A percentile compares a stretch with the other conserved stretches of the same genome.
Evolutionary conservation across 2,797 vertebrate species (phyloP).

Genomic region (Petrocephalus schoutedeni): DNA sequence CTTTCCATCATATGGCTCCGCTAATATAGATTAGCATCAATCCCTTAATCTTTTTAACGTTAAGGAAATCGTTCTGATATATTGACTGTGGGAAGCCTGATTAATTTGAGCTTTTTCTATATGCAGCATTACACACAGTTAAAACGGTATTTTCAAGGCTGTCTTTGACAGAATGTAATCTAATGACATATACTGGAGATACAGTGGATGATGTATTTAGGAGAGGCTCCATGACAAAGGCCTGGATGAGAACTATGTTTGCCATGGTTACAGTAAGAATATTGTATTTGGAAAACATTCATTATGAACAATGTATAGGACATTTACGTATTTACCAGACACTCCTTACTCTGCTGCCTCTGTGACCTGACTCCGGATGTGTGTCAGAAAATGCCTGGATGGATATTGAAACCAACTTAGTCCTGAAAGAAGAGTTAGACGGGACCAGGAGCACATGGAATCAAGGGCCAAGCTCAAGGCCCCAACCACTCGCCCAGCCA

Average conservation of each 20-base stretch:
- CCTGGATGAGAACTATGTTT: background rate
- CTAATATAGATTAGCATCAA: background rate
- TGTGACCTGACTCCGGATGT: too few relatives aligned
- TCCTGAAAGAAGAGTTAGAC: background rate
- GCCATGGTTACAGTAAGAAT: background rate
- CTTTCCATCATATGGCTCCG: background rate
- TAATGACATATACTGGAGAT: background rate
- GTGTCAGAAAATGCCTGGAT: too few relatives aligned
- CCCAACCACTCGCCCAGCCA: background rate
- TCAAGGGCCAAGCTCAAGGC: background rate
- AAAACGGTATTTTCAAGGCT: background rate
- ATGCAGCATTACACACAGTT: background rate
- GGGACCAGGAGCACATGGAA: background rate
- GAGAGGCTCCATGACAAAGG: background rate
- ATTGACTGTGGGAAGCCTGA: background rate
- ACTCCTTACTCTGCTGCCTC: too few relatives aligned
- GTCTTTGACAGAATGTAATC: background rate
- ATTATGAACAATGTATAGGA: background rate
- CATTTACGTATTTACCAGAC: background rate
- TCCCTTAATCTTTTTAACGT: background rate
- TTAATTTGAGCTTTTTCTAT: background rate
- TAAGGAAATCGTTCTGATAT: background rate
- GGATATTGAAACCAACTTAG: background rate
- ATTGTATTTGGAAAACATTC: background rate
- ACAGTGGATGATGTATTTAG: background rate